A percentile compares a stretch with the other conserved stretches of the same genome.
These are phyloP conservation scores for Sesia apiformis DNA, from an alignment of 2,888 invertebrate species.

Conservation along the genomic window DNA sequence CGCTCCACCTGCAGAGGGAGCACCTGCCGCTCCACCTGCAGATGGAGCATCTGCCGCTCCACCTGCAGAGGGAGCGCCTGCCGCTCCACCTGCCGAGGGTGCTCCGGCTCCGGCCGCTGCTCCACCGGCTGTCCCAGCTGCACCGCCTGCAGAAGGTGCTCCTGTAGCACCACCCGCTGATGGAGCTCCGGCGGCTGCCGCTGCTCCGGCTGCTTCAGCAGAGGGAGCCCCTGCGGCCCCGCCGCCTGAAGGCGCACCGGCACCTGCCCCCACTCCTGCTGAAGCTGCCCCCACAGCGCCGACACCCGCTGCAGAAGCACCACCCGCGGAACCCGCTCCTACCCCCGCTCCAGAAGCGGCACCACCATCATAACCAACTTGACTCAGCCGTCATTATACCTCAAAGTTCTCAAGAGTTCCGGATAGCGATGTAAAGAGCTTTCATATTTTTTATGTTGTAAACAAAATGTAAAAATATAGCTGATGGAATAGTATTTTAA, in stretches of 20 bases:
- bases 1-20: slow-evolving; percentile 13
- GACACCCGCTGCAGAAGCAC: slow-evolving; percentile 16
- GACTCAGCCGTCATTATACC: not conserved
- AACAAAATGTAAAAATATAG: slow-evolving; percentile 52
- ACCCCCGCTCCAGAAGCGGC: slow-evolving; percentile 15
- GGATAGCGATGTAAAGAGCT: not conserved
- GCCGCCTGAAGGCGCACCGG: slow-evolving; percentile 19
- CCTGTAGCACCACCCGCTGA: slow-evolving; percentile 26
- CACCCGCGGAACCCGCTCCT: slow-evolving; percentile 4
- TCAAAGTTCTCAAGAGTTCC: not conserved
- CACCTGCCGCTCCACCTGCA: slow-evolving; percentile 17
- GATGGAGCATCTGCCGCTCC: slow-evolving; percentile 20
- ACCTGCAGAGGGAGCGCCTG: slow-evolving; percentile 18
- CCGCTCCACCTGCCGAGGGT: slow-evolving; percentile 12
- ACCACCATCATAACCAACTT: slow-evolving; percentile 3
- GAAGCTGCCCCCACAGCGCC: slow-evolving; percentile 11
- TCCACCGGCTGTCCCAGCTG: slow-evolving; percentile 30
- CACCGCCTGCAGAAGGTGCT: slow-evolving; percentile 18
- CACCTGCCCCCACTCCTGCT: slow-evolving; percentile 14
- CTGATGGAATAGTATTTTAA: slow-evolving; percentile 60
- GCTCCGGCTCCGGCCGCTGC: slow-evolving; percentile 20
- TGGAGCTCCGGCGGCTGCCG: slow-evolving; percentile 24
- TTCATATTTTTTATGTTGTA: slow-evolving; percentile 32
- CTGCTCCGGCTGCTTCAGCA: slow-evolving; percentile 21
- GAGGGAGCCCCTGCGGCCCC: slow-evolving; percentile 32